phyloP scores from a whole-genome alignment of 2,797 vertebrate species.

The Tokudaia muenninki region DNA sequence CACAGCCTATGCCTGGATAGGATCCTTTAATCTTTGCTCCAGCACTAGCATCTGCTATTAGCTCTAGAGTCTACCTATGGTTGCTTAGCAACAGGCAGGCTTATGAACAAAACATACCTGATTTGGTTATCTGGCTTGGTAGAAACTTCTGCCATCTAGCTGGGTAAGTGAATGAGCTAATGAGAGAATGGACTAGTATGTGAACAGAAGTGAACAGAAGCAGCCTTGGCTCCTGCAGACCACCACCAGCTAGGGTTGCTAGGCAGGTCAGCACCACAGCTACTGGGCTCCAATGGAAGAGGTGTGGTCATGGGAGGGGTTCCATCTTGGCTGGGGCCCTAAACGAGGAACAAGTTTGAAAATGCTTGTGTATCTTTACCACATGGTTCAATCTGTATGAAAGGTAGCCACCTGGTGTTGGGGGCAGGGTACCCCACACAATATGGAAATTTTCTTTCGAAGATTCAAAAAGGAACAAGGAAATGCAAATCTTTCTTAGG shows the following conservation, averaged over 20 bases:
- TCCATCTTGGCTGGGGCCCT: not conserved
- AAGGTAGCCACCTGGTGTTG: conserved; percentile 54
- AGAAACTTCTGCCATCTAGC: not conserved
- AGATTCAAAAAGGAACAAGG: conserved; percentile 70
- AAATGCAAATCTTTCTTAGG: conserved; percentile 62
- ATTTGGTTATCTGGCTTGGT: not conserved
- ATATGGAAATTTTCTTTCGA: conserved; percentile 71
- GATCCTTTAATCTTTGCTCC: not conserved
- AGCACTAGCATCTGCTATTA: not conserved
- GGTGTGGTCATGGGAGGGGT: not conserved
- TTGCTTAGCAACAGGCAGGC: conserved; percentile 39
- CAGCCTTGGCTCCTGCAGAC: not conserved
- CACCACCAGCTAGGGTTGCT: not conserved
- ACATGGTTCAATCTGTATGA: conserved; percentile 46
- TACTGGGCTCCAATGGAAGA: not conserved
- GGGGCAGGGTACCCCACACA: conserved; percentile 26
- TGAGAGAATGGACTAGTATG: not conserved
- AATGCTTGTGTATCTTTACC: not conserved
- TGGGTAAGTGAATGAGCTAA: not conserved
- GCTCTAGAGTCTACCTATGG: not conserved
- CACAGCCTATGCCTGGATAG: not conserved
- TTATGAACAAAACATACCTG: conserved; percentile 26
- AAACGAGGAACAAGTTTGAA: not conserved
- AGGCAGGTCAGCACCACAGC: not conserved
- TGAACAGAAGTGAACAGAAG: not conserved